Base-by-base conservation (phyloP, 2,113 vertebrate genomes). In the Clinocottus analis region DNA sequence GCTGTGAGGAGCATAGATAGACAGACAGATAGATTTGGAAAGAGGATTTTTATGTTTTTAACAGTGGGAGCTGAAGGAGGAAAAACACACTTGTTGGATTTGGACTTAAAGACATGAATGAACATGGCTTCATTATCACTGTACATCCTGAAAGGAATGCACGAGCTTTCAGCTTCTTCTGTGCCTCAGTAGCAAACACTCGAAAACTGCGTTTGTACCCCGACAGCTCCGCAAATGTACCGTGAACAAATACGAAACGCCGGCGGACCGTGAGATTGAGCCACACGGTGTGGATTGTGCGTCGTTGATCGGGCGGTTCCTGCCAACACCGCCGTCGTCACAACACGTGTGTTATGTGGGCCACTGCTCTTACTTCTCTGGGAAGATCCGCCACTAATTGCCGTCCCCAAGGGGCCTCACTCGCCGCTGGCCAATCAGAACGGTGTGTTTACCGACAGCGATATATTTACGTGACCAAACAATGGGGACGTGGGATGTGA, bases 391-490 rank as follows among this genome's bases (percentile, higher is more conserved):
- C 58, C 71, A 88, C 84, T 35, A 72, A 65, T 87, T 80, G 87
- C 74, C 74, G 68, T 59, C 82, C 87, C 84, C 62, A 69, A 45
- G 77, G 43, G 84, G 63, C 45, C 60, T 72, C 77, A 39, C 60
- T 72, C 77, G 35, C 62, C 75, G 43, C 83, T 63, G 62, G 78
- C 71, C 16, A 53, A 76, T 61, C 86, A 83, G 81, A 80, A 74
- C 45, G 51, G 69, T 72, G 31, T 61, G 69, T 37, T 67, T 33
- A 73, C 33, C 75, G 62, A 79, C 61, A 43, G 69, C 67, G 62
- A 84, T 53, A 65, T 55, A 79, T 86, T 82, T 82, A 76, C 62
- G 80, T 82, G 65, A 74, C 29, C 53, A 70, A 83, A 78, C 51
- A 74, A 53, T 23, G 51, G 16, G 70, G 55, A 77, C 83, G 70